Base-by-base conservation (phyloP, 1,140 invertebrate species). In the Drosophila auraria region DNA sequence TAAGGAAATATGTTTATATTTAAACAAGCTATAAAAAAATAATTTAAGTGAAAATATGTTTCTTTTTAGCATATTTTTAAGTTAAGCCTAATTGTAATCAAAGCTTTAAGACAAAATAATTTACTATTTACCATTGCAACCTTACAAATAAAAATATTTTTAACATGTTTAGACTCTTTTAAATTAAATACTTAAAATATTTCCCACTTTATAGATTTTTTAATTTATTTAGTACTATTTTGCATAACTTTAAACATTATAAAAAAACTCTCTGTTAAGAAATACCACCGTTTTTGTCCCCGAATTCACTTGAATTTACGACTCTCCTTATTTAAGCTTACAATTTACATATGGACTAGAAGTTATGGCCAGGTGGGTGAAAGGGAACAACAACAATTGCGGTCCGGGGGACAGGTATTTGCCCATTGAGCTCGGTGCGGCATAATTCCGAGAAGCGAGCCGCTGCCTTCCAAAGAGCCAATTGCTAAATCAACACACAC, bases 401-500 rank as follows among this genome's bases (percentile, higher is more conserved):
- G 30, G 20, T 33, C 38, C 20, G 27, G 25, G 12, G 25, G 40
- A 20, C 25, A 20, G 49, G 61, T 66, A 73, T 74, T 83, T 76
- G 69, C 80, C 51, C 64, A 83, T 79, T 80, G 68, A 84, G 76
- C 82, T 77, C 49, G 53, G 33, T 74, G 73, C 84, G 80, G 83
- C 80, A 87, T 71, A 82, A 84, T 89, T 89, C 84, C 84, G 73
- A 90, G 84, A 89, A 89, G 42, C 23, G 72, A 50, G 45, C 54
- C 45, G 27, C 50, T n/a, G 33, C 27, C 23, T 15, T 11, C n/a
- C 33, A 68, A 33, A 73, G 83, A 73, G 83, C 82, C 83, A 86
- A 86, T 86, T 86, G 83, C 84, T 89, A 84, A 89, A 82, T 89
- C 84, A 89, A 89, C 84, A 87, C 60, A 64, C 60, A 64, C 17